phyloP scores from a whole-genome alignment of 2,888 invertebrate genomes.

The Matsumyia berberina region DNA sequence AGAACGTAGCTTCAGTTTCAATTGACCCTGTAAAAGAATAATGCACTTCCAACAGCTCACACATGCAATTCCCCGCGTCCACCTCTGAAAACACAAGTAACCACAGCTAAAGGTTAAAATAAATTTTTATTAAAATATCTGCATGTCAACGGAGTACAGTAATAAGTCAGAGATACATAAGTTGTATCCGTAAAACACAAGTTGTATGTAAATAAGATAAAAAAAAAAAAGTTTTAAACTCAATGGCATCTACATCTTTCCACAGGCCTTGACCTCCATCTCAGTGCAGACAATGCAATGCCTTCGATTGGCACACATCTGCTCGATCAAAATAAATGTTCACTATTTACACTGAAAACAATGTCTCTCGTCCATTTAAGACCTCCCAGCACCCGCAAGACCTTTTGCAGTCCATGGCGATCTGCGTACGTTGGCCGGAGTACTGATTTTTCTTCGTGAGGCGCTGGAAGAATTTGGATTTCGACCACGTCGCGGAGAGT shows the following conservation, averaged over 20 bases:
- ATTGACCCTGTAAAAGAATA: no score
- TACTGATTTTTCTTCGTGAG: conserved; percentile 33
- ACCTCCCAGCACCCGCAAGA: neutral
- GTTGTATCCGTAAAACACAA: neutral
- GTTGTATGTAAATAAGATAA: neutral
- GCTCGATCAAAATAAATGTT: neutral
- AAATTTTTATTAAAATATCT: conserved; percentile 45
- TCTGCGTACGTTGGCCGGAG: conserved; percentile 32
- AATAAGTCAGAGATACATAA: conserved; percentile 27
- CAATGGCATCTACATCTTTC: conserved; percentile 32
- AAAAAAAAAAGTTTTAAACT: conserved; percentile 31
- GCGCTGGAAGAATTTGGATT: conserved; percentile 37
- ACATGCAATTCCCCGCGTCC: no score
- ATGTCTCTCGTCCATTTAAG: neutral
- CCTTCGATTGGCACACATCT: neutral
- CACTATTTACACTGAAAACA: conserved; percentile 15
- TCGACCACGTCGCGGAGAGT: conserved; percentile 67
- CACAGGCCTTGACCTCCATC: neutral
- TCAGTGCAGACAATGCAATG: neutral
- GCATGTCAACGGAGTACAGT: conserved; percentile 9
- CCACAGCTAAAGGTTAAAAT: neutral
- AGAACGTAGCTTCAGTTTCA: no score
- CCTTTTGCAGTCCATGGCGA: conserved; percentile 49
- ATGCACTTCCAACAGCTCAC: no score
- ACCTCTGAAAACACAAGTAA: neutral